Conservation (phyloP, 2,888 invertebrate genomes). For the Lasioglossum marginatum region DNA sequence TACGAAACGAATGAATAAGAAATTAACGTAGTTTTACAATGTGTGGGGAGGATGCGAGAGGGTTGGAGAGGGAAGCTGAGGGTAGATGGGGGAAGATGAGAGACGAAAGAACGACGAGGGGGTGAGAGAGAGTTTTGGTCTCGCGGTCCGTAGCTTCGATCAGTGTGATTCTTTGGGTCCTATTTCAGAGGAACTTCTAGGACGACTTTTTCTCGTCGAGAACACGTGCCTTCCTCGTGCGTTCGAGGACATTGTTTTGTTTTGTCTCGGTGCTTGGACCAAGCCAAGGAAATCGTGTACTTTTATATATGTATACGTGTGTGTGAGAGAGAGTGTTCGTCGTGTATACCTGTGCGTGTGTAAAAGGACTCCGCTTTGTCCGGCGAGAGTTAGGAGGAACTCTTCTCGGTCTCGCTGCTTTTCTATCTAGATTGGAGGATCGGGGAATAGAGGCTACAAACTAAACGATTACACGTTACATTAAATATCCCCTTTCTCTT, state of each 20-base stretch:
- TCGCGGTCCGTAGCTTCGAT: constrained; percentile 61
- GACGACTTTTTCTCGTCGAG: constrained; percentile 57
- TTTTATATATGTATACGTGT: background rate
- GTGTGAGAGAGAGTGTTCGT: background rate
- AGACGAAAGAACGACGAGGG: constrained; percentile 29
- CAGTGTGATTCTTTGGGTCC: constrained; percentile 71
- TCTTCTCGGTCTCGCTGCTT: constrained; percentile 65
- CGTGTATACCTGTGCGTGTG: background rate
- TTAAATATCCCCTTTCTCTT: constrained; percentile 71
- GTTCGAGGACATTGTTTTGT: constrained; percentile 36
- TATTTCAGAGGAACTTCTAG: constrained; percentile 72
- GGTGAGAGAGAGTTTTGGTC: constrained; percentile 52
- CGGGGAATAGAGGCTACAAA: constrained; percentile 73
- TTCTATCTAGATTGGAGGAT: constrained; percentile 48
- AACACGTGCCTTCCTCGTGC: constrained; percentile 55
- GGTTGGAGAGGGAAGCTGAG: background rate
- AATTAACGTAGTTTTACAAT: background rate
- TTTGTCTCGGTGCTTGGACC: constrained; percentile 52
- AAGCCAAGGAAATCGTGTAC: constrained; percentile 42
- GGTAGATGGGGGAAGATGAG: constrained; percentile 7
- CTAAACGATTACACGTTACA: constrained; percentile 78
- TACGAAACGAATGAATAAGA: constrained; percentile 29
- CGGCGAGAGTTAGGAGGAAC: constrained; percentile 60
- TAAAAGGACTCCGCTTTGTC: constrained; percentile 37
- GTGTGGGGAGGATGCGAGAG: constrained; percentile 3